Evolutionary conservation across 2,888 invertebrate genomes (phyloP).

Genomic region (Caenorhabditis angaria): DNA sequence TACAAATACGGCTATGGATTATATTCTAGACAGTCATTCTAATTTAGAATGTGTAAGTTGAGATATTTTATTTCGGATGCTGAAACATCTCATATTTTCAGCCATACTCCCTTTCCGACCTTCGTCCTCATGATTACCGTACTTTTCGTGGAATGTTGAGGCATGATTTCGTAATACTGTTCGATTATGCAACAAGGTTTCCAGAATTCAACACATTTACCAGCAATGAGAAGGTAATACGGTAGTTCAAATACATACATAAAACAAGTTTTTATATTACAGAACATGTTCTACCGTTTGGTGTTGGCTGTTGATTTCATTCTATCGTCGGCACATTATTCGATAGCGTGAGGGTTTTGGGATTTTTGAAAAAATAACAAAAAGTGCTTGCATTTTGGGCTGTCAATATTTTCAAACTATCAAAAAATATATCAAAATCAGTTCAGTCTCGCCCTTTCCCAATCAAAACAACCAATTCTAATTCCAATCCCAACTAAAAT

Average conservation of each 20-base stretch:
- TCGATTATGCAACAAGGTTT: slow-evolving; percentile 46
- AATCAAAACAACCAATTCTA: too few species aligned
- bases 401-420: too few species aligned
- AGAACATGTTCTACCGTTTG: slow-evolving; percentile 49
- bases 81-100: slow-evolving; percentile 16
- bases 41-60: slow-evolving; percentile 47
- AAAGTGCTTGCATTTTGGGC: too few species aligned
- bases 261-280: slow-evolving; percentile 1
- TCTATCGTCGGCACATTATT: slow-evolving; percentile 47
- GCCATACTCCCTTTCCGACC: slow-evolving; percentile 42
- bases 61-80: background rate
- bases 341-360: slow-evolving; percentile 38
- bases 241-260: background rate
- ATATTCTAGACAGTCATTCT: slow-evolving; percentile 38
- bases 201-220: slow-evolving; percentile 45
- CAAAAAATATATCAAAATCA: too few species aligned
- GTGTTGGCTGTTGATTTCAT: slow-evolving; percentile 50
- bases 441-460: background rate
- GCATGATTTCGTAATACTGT: slow-evolving; percentile 51
- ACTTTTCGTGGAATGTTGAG: slow-evolving; percentile 43
- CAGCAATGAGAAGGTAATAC: slow-evolving; percentile 45
- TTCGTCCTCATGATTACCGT: slow-evolving; percentile 47
- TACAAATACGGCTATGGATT: slow-evolving; percentile 43
- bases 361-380: too few species aligned
- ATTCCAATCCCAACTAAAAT: too few species aligned